Conservation (phyloP, 1,140 invertebrate genomes). For the Hycleus cichorii region DNA sequence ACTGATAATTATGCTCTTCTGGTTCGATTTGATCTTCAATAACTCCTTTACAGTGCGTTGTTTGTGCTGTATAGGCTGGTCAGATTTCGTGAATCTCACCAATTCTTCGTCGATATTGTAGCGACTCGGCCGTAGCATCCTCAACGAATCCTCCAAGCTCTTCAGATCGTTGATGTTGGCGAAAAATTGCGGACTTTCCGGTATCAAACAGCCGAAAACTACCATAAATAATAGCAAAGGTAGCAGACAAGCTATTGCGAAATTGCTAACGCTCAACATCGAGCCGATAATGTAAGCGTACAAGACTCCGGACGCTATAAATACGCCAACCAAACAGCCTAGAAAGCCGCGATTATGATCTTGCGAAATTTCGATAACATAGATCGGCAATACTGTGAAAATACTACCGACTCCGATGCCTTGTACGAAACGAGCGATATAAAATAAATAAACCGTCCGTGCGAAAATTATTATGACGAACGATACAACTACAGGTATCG, state of each 20-base stretch:
- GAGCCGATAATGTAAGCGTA: constrained; percentile 13
- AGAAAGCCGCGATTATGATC: constrained; percentile 53
- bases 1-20: constrained; percentile 56
- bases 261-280: constrained; percentile 25
- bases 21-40: constrained; percentile 30
- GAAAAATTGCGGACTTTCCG: constrained; percentile 70
- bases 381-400: constrained; percentile 55
- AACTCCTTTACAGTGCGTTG: constrained; percentile 26
- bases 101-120: constrained; percentile 40
- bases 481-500: constrained; percentile 52
- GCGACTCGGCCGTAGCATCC: constrained; percentile 49
- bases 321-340: constrained; percentile 6
- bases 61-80: constrained; percentile 39
- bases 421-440: constrained; percentile 43
- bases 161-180: constrained; percentile 48
- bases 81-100: constrained; percentile 42
- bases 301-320: constrained; percentile 8
- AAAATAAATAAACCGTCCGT: constrained; percentile 44
- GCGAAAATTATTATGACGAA: constrained; percentile 54
- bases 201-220: constrained; percentile 43
- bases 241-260: constrained; percentile 43
- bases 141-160: constrained; percentile 54
- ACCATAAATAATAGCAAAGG: constrained; percentile 46
- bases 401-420: constrained; percentile 60
- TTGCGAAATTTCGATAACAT: constrained; percentile 57